Evolutionary conservation across 2,797 vertebrate genomes (phyloP), one percentile per base, ranked within the genome.

Genomic region (Molossus molossus): DNA sequence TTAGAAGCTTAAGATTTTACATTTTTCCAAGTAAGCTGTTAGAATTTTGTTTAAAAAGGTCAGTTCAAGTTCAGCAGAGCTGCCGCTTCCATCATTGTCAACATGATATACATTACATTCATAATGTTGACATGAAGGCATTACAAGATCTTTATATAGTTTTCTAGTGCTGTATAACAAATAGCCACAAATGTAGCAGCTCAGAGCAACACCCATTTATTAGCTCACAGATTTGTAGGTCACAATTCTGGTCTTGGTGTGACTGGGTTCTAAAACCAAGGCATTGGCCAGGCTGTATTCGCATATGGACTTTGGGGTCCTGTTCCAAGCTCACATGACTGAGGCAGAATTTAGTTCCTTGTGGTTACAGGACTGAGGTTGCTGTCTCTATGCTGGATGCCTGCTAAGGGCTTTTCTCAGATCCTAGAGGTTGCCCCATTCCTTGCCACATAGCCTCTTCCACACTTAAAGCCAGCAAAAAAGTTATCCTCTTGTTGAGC

Each of bases 1-100:
- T 82, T 76, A 5, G 17, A 94, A 76, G 21, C 45, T 75, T 87
- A 88, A 86, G 23, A 33, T 83, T 91, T 79, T 89, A 81, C 53
- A 27, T 80, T 94, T 83, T 29, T 73, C 11, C 67, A 69, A 85
- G 45, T 65, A 91, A 53, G 25, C 21, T 76, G 18, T 81, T 77
- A 8, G 9, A 23, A 8, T 81, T 96, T 96, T 95, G 2, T 76
- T 89, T 70, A 5, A n/a, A 85, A 93, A 67, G 33, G 25, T 90
- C 50, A 48, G 21, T 85, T 90, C 45, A 82, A 27, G 18, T 80
- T 91, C 58, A 76, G 20, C 50, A 76, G 15, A 60, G 25, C 80
- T 94, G 13, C 53, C 18, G 7, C 50, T 91, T 95, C 40, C 6
- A 1, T 83, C 14, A 27, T 83, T n/a, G 37, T 85, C 73, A 73